Percentiles rank a stretch among this genome's conserved stretches.
phyloP scores from a whole-genome alignment of 2,888 invertebrate genomes.

The Endotricha flammealis region DNA sequence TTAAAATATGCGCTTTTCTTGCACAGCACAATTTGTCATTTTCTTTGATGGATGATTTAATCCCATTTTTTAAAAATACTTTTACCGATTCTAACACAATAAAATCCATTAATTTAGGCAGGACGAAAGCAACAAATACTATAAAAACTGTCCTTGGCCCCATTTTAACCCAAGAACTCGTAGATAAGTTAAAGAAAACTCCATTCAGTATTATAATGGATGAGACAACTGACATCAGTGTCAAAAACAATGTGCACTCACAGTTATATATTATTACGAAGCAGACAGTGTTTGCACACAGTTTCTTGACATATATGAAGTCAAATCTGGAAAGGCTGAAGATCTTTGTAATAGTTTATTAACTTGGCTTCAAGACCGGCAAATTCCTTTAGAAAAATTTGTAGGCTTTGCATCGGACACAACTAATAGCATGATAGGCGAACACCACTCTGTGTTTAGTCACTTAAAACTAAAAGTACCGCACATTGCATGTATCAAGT shows the following conservation, averaged over 20 bases:
- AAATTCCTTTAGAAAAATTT: slow-evolving; percentile 29
- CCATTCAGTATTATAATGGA: slow-evolving; percentile 20
- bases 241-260: slow-evolving; percentile 21
- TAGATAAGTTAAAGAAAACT: slow-evolving; percentile 10
- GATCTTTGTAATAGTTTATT: slow-evolving; percentile 15
- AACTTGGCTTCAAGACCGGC: slow-evolving; percentile 14
- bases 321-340: slow-evolving; percentile 19
- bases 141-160: slow-evolving; percentile 18
- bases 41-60: slow-evolving; percentile 17
- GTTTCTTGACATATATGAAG: slow-evolving; percentile 20
- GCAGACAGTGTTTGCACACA: slow-evolving; percentile 12
- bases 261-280: slow-evolving; percentile 17
- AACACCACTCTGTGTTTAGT: slow-evolving; percentile 31
- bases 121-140: slow-evolving; percentile 18
- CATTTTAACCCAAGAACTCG: slow-evolving; percentile 15
- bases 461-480: slow-evolving; percentile 28
- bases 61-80: slow-evolving; percentile 14
- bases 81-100: slow-evolving; percentile 13
- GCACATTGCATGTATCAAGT: slow-evolving; percentile 31
- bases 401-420: slow-evolving; percentile 35
- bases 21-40: slow-evolving; percentile 18
- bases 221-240: slow-evolving; percentile 19
- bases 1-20: slow-evolving; percentile 20
- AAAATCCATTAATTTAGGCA: slow-evolving; percentile 18
- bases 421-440: slow-evolving; percentile 35